These are phyloP conservation scores for Julus scandinavius DNA, from an alignment of 2,888 invertebrate genomes.

Conservation along the genomic window DNA sequence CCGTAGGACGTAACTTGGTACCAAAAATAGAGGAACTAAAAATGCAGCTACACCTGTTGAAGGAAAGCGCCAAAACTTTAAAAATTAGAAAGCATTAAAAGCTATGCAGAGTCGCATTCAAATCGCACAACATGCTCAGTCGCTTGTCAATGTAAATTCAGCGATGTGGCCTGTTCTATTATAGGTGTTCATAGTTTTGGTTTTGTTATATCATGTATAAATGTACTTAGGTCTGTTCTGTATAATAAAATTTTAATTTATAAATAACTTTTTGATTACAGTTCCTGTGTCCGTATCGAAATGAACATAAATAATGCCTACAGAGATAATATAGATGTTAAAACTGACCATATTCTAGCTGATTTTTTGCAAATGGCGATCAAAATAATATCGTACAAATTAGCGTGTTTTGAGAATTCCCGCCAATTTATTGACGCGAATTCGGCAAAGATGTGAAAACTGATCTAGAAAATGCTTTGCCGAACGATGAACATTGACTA, in stretches of 20 bases:
- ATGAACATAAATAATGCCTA: no score
- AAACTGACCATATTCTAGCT: no score
- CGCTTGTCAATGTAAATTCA: background rate
- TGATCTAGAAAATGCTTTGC: background rate
- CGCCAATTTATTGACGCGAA: background rate
- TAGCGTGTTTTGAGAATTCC: no score
- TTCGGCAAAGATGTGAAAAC: background rate
- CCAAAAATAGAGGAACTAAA: slow-evolving; percentile 63
- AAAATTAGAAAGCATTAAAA: background rate
- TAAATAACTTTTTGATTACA: background rate
- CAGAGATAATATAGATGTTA: no score
- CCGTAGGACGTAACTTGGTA: slow-evolving; percentile 62
- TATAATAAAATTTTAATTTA: slow-evolving; percentile 3
- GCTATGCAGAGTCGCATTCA: background rate
- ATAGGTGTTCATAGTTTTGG: background rate
- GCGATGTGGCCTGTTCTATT: background rate
- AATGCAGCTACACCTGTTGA: slow-evolving; percentile 62
- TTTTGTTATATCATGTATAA: background rate
- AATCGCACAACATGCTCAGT: background rate
- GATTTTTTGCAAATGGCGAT: no score
- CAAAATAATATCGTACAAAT: no score
- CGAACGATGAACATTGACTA: background rate
- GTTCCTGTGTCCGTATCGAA: no score
- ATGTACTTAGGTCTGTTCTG: background rate
- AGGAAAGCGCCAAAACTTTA: slow-evolving; percentile 59